Base-by-base conservation (phyloP, 92 coral and sea anemone genomes). In the Anthopleura xanthogrammica region DNA sequence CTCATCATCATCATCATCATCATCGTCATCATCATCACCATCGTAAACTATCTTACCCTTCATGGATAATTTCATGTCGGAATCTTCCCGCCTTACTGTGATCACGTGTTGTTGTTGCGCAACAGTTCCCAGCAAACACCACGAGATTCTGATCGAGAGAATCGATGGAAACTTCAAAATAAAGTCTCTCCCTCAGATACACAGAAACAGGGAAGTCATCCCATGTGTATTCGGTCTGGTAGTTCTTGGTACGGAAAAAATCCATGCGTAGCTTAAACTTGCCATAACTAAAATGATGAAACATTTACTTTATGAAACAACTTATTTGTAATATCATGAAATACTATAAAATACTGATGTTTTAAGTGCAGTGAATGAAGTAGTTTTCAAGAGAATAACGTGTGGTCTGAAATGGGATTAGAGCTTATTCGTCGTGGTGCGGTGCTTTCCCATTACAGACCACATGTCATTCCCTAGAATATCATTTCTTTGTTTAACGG, bases 121-220 rank as follows among this genome's bases (percentile, higher is more conserved):
- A 93, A 70, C 97, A 93, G 73, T 93, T 89, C 48, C 79, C 97
- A 55, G 97, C 92, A 76, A 91, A 87, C 46, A 93, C 89, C 74
- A 87, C 92, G 52, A 93, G 82, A 75, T 87, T 89, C 57, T 88
- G 92, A 68, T 93, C 97, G 74, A 88, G 82, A 48, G 94, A 87
- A 41, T 88, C 97, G n/a, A 93, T 88, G 48, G 94, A 91, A 42
- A 93, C 94, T 85, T 93, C 97, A 85, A 91, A 93, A 82, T 87
- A 91, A 39, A 93, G 85, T 48, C 97, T 85, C 58, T 93, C 73
- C 12, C 97, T 86, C 43, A 86, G 88, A 17, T 85, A 86, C 54
- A 87, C 93, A 60, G 88, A 86, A 11, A 93, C 91, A 48, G 97
- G 97, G 83, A 88, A 93, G 74, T 93, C 95, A 52, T 83, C 43